Conservation (phyloP, 1,140 invertebrate species). For the Drosophila grimshawi region DNA sequence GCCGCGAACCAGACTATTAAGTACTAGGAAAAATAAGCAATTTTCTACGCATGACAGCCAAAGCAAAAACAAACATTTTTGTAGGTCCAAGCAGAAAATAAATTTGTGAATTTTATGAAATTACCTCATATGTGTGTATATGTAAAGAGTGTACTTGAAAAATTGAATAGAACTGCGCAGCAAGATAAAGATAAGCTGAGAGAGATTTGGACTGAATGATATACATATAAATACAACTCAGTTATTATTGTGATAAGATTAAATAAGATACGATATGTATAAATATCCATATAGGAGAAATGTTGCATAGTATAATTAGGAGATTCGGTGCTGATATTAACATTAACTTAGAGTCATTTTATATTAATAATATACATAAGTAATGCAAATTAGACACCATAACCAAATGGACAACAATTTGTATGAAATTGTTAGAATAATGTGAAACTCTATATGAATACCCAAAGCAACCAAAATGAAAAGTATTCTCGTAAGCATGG, state of each 20-base stretch:
- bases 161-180: neutral
- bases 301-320: no score
- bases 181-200: constrained; percentile 8
- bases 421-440: constrained; percentile 36
- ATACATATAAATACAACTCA: neutral
- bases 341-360: neutral
- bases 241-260: no score
- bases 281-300: no score
- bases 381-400: constrained; percentile 31
- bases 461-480: constrained; percentile 19
- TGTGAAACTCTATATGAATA: constrained; percentile 54
- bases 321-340: constrained; percentile 5
- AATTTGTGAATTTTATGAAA: constrained; percentile 38
- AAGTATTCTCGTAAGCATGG: constrained; percentile 22
- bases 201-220: neutral
- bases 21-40: constrained; percentile 9
- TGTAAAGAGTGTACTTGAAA: constrained; percentile 6
- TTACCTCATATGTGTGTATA: constrained; percentile 1
- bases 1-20: constrained; percentile 48
- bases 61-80: constrained; percentile 49
- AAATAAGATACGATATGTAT: neutral
- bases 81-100: constrained; percentile 33
- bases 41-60: constrained; percentile 31
- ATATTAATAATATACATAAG: neutral
- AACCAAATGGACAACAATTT: constrained; percentile 56